These are phyloP conservation scores for Lophura swinhoii DNA, from an alignment of 2,797 vertebrate species.

Conservation along the genomic window DNA sequence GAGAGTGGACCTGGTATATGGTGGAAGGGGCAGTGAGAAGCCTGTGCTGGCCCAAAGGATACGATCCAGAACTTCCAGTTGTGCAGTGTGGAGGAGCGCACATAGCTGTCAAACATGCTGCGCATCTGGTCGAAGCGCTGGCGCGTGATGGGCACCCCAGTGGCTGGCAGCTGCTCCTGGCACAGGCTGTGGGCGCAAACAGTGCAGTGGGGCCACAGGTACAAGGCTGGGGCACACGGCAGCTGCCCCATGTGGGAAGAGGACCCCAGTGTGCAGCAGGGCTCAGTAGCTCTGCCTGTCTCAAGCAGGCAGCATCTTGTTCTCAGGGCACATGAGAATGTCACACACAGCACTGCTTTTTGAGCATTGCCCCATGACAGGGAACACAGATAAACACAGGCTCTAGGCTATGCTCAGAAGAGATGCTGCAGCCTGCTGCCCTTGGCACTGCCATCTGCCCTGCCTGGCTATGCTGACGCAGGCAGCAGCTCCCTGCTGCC, in stretches of 20 bases:
- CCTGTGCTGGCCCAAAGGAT: slow-evolving; percentile 80
- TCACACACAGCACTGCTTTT: not conserved
- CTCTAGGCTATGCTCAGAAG: not conserved
- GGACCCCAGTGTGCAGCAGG: not conserved
- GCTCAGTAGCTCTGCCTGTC: not conserved
- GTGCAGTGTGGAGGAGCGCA: slow-evolving; percentile 89
- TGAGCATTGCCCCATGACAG: not conserved
- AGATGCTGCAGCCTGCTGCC: not conserved
- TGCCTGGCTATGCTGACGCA: not conserved
- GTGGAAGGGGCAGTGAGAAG: not conserved
- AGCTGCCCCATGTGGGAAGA: accelerated
- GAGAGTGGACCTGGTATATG: too few species aligned
- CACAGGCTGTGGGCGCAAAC: slow-evolving; percentile 79
- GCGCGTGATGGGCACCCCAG: slow-evolving; percentile 94
- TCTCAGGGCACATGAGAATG: not conserved
- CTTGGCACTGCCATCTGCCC: accelerated
- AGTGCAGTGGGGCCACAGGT: accelerated
- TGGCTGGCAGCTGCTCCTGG: slow-evolving; percentile 95
- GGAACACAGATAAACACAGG: not conserved
- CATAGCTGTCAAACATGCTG: slow-evolving; percentile 92
- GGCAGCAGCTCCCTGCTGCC: not conserved
- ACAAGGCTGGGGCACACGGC: accelerated
- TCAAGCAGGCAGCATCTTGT: not conserved
- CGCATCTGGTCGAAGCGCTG: slow-evolving; percentile 97
- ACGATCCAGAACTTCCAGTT: slow-evolving; percentile 99